Base-by-base conservation (phyloP, 2,888 invertebrate species). In the Thelaira solivaga region DNA sequence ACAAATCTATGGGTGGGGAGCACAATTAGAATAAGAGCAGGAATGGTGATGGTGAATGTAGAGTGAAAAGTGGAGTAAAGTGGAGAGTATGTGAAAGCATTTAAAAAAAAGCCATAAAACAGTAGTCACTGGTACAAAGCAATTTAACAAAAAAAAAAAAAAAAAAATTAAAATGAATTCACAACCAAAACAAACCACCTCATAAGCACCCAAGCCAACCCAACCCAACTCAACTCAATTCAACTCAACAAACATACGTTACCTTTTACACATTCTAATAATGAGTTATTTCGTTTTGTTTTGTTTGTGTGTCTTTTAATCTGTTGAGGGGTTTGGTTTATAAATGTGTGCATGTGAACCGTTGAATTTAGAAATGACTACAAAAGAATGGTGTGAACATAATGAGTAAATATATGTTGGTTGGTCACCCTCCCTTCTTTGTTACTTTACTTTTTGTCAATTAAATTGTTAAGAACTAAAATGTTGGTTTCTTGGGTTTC, bases 131-230 rank as follows among this genome's bases (percentile, higher is more conserved):
- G 20, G 18, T 16, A 39, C 8, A 39, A 57, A 6, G 49, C 34
- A 62, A 53, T 34, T 43, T n/a, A n/a, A n/a, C n/a, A n/a, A n/a
- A n/a, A n/a, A n/a, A n/a, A n/a, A n/a, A n/a, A n/a, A n/a, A 10
- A 22, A 34, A 51, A 43, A 29, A 51, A 53, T 10, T 71, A 31
- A 8, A 53, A 16, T 57, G 49, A 47, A 67, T 22, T 7, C 11
- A 39, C 65, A 57, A 68, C 62, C 68, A 64, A 64, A 74, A 73
- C 64, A 69, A 73, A 69, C 74, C 69, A 78, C 78, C 78, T 74
- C 74, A 26, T 29, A 39, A 59, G 5, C 36, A 57, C 39, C 36
- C 34, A 62, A 43, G n/a, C n/a, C n/a, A 34, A 34, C 4, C 34
- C n/a, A n/a, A 11, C 10, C 1, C 11, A 34, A 34, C n/a, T n/a